Percentiles rank a stretch among this genome's conserved stretches.
phyloP scores from a whole-genome alignment of 2,113 vertebrate genomes.

The Anolis sagrei region DNA sequence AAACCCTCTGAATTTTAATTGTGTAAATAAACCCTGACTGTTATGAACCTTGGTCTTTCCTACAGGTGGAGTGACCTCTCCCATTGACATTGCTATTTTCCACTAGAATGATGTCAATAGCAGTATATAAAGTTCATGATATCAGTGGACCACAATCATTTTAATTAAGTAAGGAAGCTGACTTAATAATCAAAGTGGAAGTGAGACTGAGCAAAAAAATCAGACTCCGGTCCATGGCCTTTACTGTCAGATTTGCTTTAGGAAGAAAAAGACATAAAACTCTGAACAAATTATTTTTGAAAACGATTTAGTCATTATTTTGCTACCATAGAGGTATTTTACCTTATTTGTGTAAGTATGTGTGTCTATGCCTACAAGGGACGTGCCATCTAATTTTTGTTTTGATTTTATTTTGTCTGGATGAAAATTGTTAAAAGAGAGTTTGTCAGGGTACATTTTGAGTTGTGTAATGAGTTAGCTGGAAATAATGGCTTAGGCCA shows the following conservation, averaged over 20 bases:
- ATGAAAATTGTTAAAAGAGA: constrained; percentile 1
- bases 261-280: not conserved
- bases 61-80: not conserved
- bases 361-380: no score
- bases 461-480: not conserved
- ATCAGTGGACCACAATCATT: not conserved
- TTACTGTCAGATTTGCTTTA: not conserved
- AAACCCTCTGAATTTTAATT: not conserved
- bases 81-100: not conserved
- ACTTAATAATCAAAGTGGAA: not conserved
- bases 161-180: not conserved
- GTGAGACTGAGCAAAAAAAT: not conserved
- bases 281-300: not conserved
- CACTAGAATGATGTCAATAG: not conserved
- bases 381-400: not conserved
- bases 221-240: not conserved
- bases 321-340: not conserved
- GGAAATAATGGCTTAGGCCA: not conserved
- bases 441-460: not conserved
- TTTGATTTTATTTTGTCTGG: not conserved
- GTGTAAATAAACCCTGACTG: not conserved
- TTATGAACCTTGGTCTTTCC: not conserved
- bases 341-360: not conserved
- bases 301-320: not conserved
- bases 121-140: not conserved